Conservation (phyloP, 2,888 invertebrate genomes). For the Timema cristinae region DNA sequence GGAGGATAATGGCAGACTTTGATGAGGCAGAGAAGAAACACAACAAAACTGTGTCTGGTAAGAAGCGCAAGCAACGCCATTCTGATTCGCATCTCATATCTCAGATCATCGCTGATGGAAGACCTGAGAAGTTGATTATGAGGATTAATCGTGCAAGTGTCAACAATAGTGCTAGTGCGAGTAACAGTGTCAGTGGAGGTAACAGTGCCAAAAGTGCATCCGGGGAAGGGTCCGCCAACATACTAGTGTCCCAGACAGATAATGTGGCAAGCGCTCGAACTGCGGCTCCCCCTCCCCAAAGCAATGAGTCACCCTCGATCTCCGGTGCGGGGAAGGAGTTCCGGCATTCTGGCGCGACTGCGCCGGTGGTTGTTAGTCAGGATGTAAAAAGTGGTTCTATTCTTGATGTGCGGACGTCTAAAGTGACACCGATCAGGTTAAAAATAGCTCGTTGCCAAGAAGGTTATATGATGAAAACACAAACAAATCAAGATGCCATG, state of each 20-base stretch:
- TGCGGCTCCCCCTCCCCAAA: conserved; percentile 25
- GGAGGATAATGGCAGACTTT: conserved; percentile 79
- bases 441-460: conserved; percentile 78
- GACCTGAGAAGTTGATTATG: conserved; percentile 71
- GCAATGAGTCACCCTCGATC: conserved; percentile 22
- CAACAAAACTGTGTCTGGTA: conserved; percentile 41
- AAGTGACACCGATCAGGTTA: conserved; percentile 75
- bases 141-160: conserved; percentile 55
- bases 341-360: conserved; percentile 3
- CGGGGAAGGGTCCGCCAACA: conserved; percentile 26
- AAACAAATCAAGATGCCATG: conserved; percentile 6
- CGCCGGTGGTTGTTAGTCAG: conserved; percentile 23
- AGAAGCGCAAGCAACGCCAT: conserved; percentile 51
- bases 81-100: conserved; percentile 24
- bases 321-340: conserved; percentile 7
- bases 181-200: conserved; percentile 36
- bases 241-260: no score
- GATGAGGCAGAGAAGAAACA: conserved; percentile 62
- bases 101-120: conserved; percentile 36
- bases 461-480: conserved; percentile 57
- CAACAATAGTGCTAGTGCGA: conserved; percentile 45
- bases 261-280: conserved; percentile 32
- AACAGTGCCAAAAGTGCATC: conserved; percentile 9
- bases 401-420: conserved; percentile 59
- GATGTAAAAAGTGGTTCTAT: conserved; percentile 40